These are phyloP conservation scores for Macaria liturata DNA, from an alignment of 2,888 invertebrate species.

Conservation along the genomic window DNA sequence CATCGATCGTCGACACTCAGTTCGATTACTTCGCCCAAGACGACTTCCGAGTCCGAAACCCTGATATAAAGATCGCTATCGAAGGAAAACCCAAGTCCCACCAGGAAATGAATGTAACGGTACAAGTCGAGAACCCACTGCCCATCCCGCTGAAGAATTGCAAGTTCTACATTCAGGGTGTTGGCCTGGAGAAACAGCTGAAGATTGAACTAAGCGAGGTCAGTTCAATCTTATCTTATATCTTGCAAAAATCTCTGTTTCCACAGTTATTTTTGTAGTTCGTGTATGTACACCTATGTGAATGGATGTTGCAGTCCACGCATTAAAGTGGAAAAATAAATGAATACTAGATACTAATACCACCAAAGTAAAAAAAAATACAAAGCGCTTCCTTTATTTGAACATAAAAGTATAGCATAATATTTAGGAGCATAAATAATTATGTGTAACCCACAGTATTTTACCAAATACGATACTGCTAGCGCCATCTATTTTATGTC, in stretches of 20 bases:
- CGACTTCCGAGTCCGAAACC: constrained; percentile 94
- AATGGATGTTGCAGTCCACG: too few relatives aligned
- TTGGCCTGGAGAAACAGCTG: constrained; percentile 89
- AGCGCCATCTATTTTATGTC: constrained; percentile 37
- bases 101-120: constrained; percentile 82
- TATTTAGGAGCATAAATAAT: too few relatives aligned
- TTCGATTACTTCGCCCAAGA: constrained; percentile 95
- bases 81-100: constrained; percentile 80
- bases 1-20: constrained; percentile 90
- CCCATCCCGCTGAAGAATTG: constrained; percentile 90
- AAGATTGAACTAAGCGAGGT: constrained; percentile 88
- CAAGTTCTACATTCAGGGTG: constrained; percentile 91
- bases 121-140: constrained; percentile 91
- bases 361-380: too few relatives aligned
- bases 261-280: too few relatives aligned
- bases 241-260: too few relatives aligned
- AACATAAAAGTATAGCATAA: too few relatives aligned
- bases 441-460: too few relatives aligned
- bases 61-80: constrained; percentile 91
- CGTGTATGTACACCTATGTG: too few relatives aligned
- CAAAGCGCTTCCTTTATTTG: too few relatives aligned
- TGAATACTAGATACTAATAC: too few relatives aligned
- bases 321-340: too few relatives aligned
- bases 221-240: too few relatives aligned
- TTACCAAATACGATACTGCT: constrained; percentile 1